These are phyloP conservation scores for Ctenicera cuprea DNA, from an alignment of 2,888 invertebrate genomes.

Conservation along the genomic window DNA sequence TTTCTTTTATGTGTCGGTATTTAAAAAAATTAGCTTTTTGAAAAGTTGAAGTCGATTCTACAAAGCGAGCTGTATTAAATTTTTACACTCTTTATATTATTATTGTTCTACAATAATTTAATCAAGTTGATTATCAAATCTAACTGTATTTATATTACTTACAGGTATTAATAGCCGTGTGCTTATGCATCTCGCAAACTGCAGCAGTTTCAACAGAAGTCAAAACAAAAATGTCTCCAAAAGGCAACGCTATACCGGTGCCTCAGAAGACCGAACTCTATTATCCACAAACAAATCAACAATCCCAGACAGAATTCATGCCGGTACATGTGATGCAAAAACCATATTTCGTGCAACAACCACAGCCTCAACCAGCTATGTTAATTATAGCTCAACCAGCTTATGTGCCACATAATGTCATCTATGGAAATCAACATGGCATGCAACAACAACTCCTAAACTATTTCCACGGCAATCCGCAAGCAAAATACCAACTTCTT, in stretches of 20 bases:
- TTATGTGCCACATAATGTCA: conserved; percentile 62
- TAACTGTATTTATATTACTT: conserved; percentile 40
- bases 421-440: conserved; percentile 57
- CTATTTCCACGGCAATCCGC: conserved; percentile 67
- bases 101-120: no score
- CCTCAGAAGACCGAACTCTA: conserved; percentile 56
- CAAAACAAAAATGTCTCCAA: conserved; percentile 47
- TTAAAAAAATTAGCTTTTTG: no score
- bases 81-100: no score
- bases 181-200: conserved; percentile 40
- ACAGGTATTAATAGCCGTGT: conserved; percentile 51
- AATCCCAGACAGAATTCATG: conserved; percentile 31
- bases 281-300: conserved; percentile 42
- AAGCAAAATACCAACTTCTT: conserved; percentile 63
- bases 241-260: conserved; percentile 56
- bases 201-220: conserved; percentile 42
- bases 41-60: no score
- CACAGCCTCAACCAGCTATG: conserved; percentile 65
- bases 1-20: no score
- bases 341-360: conserved; percentile 54
- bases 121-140: not conserved
- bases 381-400: conserved; percentile 70
- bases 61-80: no score
- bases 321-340: conserved; percentile 49
- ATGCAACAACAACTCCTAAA: conserved; percentile 66